Percentiles rank a stretch among this genome's conserved stretches.
Conservation (phyloP, 23 tunicate genomes). For the Ascidia mentula region DNA sequence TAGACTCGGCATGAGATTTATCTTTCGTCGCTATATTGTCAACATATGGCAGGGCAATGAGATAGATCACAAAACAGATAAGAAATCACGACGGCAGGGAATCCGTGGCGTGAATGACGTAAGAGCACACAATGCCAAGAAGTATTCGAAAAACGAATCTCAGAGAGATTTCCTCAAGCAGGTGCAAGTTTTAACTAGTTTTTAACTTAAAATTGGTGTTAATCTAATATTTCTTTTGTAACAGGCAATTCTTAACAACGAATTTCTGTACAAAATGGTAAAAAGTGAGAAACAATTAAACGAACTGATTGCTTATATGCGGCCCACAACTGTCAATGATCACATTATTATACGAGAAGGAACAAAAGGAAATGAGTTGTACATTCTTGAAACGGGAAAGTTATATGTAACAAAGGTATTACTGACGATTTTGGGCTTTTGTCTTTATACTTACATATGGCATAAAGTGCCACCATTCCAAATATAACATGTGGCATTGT, state of each 20-base stretch:
- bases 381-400: slow-evolving; percentile 11
- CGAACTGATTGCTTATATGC: background rate
- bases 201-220: background rate
- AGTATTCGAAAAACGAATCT: slow-evolving; percentile 33
- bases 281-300: background rate
- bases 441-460: no score
- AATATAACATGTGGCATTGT: no score
- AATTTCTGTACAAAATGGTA: slow-evolving; percentile 11
- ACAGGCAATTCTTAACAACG: slow-evolving; percentile 14
- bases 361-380: background rate
- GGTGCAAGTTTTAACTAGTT: slow-evolving; percentile 1
- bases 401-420: slow-evolving; percentile 5
- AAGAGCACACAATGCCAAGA: background rate
- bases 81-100: background rate
- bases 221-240: background rate
- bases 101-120: background rate
- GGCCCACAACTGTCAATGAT: background rate
- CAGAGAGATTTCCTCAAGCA: slow-evolving; percentile 38
- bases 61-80: background rate
- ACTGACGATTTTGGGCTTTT: background rate
- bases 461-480: no score
- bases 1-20: background rate
- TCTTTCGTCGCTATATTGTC: background rate
- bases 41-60: background rate
- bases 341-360: background rate